Percentiles rank a stretch among this genome's conserved stretches.
Evolutionary conservation across 2,113 vertebrate species (phyloP).

Genomic region (Cariama cristata): DNA sequence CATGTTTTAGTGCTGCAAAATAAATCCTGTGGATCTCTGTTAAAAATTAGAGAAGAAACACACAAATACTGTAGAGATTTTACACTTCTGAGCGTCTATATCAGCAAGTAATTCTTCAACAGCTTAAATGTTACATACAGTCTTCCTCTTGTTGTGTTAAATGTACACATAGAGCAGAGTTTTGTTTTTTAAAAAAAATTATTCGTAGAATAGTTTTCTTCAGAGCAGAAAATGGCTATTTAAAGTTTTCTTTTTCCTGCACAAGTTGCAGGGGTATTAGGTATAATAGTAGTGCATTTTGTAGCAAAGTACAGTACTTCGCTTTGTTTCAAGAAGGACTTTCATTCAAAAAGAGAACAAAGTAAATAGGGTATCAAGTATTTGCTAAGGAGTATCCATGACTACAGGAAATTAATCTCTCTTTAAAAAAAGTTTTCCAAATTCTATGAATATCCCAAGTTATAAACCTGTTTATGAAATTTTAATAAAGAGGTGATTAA

Average conservation of each 20-base stretch:
- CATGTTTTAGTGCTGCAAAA: background rate
- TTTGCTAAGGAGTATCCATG: background rate
- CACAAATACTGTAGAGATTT: background rate
- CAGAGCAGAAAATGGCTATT: background rate
- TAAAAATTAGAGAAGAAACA: background rate
- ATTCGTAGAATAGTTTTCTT: background rate
- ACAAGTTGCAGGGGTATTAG: background rate
- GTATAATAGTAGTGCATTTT: background rate
- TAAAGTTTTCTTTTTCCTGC: background rate
- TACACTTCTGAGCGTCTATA: background rate
- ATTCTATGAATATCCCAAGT: background rate
- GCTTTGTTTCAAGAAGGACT: background rate
- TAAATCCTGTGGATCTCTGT: background rate
- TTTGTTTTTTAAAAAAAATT: background rate
- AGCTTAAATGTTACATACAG: background rate
- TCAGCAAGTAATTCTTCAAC: background rate
- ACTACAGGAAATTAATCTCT: background rate
- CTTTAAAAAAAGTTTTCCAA: background rate
- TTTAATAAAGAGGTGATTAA: background rate
- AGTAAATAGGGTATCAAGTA: background rate
- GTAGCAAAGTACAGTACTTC: background rate
- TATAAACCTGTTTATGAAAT: background rate
- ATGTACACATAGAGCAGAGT: background rate
- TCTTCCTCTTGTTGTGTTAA: background rate
- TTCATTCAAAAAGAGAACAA: background rate